Evolutionary conservation across 2,113 vertebrate genomes (phyloP).

Genomic region (Himantopus leucocephalus): DNA sequence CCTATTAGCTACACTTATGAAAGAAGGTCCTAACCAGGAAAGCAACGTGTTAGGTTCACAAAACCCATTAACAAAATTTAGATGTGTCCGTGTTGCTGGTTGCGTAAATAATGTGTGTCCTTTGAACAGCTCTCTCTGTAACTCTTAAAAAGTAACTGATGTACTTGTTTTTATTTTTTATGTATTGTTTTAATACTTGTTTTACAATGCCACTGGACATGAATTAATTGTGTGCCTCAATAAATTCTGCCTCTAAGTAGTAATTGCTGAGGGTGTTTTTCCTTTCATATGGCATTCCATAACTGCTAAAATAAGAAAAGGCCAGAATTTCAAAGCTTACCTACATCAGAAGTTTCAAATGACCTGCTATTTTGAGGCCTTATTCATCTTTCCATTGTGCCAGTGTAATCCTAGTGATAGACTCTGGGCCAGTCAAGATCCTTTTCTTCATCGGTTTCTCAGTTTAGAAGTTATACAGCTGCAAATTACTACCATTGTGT

Average conservation of each 20-base stretch:
- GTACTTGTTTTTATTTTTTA: background rate
- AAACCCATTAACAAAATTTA: background rate
- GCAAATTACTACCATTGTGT: background rate
- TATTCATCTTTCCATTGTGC: background rate
- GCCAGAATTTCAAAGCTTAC: background rate
- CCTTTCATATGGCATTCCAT: background rate
- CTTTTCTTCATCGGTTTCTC: background rate
- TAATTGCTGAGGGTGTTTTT: background rate
- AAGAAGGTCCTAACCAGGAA: background rate
- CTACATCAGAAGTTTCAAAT: background rate
- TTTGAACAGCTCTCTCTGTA: background rate
- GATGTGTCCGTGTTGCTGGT: background rate
- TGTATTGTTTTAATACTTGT: background rate
- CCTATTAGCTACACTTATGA: background rate
- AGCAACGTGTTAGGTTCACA: background rate
- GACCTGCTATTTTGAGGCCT: background rate
- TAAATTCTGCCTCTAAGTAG: background rate
- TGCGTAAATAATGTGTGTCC: background rate
- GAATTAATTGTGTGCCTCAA: background rate
- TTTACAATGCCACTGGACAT: background rate
- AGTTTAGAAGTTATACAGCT: background rate
- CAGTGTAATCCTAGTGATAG: background rate
- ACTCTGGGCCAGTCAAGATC: background rate
- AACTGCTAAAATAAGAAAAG: background rate
- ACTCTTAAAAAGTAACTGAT: background rate